Evolutionary conservation across 2,888 invertebrate genomes (phyloP).

Genomic region (Lochmaea capreae): DNA sequence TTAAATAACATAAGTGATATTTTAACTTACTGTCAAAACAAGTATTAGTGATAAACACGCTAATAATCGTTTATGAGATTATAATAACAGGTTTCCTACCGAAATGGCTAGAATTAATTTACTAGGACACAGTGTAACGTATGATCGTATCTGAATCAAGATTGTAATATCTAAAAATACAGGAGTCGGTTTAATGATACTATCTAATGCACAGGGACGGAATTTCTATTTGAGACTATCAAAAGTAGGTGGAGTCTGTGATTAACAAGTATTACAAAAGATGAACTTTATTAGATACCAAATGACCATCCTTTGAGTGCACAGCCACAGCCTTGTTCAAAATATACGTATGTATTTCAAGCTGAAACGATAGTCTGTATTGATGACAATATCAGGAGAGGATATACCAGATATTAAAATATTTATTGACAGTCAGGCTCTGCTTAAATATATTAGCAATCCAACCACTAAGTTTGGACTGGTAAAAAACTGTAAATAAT

Average conservation of each 20-base stretch:
- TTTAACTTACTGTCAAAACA: slow-evolving; percentile 14
- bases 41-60: slow-evolving; percentile 13
- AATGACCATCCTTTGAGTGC: too few relatives aligned
- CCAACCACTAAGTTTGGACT: too few relatives aligned
- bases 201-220: neutral
- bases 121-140: neutral
- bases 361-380: too few relatives aligned
- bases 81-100: slow-evolving; percentile 18
- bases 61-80: slow-evolving; percentile 15
- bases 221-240: neutral
- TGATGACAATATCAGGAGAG: too few relatives aligned
- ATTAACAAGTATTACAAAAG: neutral
- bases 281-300: neutral
- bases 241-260: neutral
- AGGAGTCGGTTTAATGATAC: neutral
- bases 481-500: too few relatives aligned
- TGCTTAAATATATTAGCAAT: neutral
- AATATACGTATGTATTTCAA: too few relatives aligned
- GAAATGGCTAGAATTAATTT: neutral
- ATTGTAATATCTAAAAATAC: slow-evolving; percentile 3
- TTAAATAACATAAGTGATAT: slow-evolving; percentile 5
- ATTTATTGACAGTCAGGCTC: too few relatives aligned
- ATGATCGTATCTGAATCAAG: slow-evolving; percentile 1
- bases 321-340: too few relatives aligned
- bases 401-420: too few relatives aligned